phyloP scores from a whole-genome alignment of 2,797 vertebrate genomes.

The Siniperca obscura region DNA sequence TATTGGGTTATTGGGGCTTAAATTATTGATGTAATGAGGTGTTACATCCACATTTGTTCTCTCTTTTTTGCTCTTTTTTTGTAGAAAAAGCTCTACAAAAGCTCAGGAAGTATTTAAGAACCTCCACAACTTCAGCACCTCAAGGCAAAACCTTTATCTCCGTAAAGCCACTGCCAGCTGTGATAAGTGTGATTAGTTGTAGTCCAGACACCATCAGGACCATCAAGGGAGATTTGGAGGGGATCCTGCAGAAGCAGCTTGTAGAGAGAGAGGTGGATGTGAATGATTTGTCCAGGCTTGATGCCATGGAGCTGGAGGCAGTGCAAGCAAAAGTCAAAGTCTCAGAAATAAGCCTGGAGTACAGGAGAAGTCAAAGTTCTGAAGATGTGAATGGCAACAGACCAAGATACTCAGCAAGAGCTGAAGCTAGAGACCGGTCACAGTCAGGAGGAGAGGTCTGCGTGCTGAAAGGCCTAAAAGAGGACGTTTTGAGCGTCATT shows the following conservation, averaged over 20 bases:
- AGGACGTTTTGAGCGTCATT: conserved; percentile 67
- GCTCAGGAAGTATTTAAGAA: conserved; percentile 29
- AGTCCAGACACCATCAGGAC: background rate
- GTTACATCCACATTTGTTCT: background rate
- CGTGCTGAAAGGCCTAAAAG: conserved; percentile 70
- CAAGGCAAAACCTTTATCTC: conserved; percentile 8
- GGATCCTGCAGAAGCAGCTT: conserved; percentile 55
- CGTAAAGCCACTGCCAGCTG: conserved; percentile 47
- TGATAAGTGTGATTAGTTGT: conserved; percentile 54
- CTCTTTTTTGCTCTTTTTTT: background rate
- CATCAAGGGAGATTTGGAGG: conserved; percentile 60
- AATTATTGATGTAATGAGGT: background rate
- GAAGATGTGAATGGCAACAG: background rate
- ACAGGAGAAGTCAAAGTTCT: background rate
- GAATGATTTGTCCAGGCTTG: conserved; percentile 40
- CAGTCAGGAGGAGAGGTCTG: conserved; percentile 34
- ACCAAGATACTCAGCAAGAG: background rate
- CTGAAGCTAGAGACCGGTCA: background rate
- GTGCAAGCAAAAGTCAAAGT: conserved; percentile 57
- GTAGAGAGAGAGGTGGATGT: conserved; percentile 45
- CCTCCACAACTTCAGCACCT: background rate
- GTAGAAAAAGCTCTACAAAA: conserved; percentile 57
- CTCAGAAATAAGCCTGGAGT: conserved; percentile 60
- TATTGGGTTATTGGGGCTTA: background rate
- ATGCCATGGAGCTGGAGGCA: conserved; percentile 60